phyloP scores from a whole-genome alignment of 2,797 vertebrate genomes.

The Cheirogaleus major region DNA sequence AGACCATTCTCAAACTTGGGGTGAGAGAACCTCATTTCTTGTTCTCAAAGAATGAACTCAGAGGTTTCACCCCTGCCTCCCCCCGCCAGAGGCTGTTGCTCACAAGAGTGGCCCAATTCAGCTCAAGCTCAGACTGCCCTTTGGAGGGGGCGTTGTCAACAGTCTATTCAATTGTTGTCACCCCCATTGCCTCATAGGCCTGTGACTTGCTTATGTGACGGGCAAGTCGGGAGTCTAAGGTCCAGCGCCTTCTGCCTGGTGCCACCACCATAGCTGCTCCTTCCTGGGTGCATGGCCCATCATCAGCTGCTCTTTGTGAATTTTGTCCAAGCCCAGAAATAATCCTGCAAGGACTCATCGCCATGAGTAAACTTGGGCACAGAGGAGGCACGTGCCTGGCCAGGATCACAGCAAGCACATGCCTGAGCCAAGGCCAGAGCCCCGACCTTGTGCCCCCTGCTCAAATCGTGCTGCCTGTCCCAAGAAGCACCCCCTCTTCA shows the following conservation, averaged over 20 bases:
- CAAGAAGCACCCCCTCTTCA: background rate
- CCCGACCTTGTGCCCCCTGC: background rate
- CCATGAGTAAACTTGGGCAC: background rate
- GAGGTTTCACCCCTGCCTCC: slow-evolving; percentile 34
- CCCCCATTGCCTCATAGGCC: background rate
- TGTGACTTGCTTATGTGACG: background rate
- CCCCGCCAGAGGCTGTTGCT: background rate
- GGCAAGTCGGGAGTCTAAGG: too few relatives aligned
- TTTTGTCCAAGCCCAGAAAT: background rate
- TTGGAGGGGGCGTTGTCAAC: background rate
- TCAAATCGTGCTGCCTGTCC: fast-evolving
- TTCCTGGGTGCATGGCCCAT: fast-evolving
- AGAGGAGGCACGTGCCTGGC: background rate
- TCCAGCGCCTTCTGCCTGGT: fast-evolving
- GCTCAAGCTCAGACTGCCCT: background rate
- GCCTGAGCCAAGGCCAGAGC: background rate
- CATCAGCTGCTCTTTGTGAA: background rate
- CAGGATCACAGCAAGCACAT: fast-evolving
- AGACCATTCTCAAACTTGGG: slow-evolving; percentile 72
- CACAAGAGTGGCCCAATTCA: background rate
- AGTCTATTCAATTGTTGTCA: background rate
- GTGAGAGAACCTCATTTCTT: slow-evolving; percentile 67
- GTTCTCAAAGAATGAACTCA: background rate
- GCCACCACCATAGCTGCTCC: fast-evolving
- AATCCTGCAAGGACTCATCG: background rate